Evolutionary conservation across 2,888 invertebrate genomes (phyloP).

Genomic region (Caradrina kadenii): DNA sequence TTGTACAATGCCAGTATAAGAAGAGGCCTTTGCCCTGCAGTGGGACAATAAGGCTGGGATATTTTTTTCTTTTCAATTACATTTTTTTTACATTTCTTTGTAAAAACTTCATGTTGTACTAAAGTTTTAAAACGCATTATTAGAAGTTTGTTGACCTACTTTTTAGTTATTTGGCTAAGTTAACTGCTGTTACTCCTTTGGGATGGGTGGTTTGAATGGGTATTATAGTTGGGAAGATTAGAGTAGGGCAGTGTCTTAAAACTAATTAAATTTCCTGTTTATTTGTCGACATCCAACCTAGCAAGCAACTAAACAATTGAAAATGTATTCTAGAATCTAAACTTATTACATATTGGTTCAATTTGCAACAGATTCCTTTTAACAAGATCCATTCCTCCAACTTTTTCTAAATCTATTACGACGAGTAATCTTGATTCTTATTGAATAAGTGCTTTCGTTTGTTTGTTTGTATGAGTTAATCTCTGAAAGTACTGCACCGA

Average conservation of each 20-base stretch:
- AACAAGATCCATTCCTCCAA: slow-evolving; percentile 34
- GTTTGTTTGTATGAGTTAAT: no score
- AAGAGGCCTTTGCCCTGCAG: no score
- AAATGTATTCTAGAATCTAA: slow-evolving; percentile 22
- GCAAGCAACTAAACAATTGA: slow-evolving; percentile 8
- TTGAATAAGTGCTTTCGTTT: slow-evolving; percentile 47
- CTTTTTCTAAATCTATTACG: slow-evolving; percentile 36
- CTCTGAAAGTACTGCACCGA: no score
- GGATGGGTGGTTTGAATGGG: no score
- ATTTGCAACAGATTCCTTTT: slow-evolving; percentile 46
- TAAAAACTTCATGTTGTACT: no score
- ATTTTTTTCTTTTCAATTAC: no score
- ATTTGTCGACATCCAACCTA: slow-evolving; percentile 3
- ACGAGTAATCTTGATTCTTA: slow-evolving; percentile 45
- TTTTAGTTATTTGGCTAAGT: not conserved
- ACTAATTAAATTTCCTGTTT: slow-evolving; percentile 9
- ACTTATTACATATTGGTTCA: slow-evolving; percentile 37
- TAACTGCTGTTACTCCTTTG: not conserved
- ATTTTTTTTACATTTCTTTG: no score
- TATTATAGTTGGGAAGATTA: not conserved
- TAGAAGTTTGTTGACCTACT: no score
- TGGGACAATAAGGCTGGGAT: no score
- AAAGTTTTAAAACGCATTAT: no score
- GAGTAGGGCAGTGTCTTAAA: not conserved
- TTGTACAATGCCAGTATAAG: no score